Conservation (phyloP, 2,797 vertebrate species). For the Neosilurus mollespiculum region DNA sequence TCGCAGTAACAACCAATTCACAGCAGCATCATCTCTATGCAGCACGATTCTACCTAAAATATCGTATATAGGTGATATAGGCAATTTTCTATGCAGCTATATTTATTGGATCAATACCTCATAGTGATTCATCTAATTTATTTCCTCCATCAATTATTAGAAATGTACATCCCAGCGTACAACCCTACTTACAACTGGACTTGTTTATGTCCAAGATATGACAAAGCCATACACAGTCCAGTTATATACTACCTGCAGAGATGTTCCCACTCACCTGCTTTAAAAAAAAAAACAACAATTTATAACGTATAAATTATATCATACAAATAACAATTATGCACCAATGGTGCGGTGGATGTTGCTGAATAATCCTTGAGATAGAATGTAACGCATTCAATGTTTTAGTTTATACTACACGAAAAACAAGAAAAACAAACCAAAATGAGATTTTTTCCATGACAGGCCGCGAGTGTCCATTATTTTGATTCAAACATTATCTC, state of each 20-base stretch:
- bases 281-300: too few relatives aligned
- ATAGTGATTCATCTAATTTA: slow-evolving; percentile 1
- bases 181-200: background rate
- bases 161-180: background rate
- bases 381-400: too few relatives aligned
- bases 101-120: background rate
- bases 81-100: background rate
- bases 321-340: too few relatives aligned
- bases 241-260: background rate
- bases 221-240: background rate
- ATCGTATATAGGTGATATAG: background rate
- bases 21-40: background rate
- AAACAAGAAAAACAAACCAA: too few relatives aligned
- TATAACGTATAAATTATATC: too few relatives aligned
- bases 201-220: background rate
- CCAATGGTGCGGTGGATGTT: too few relatives aligned
- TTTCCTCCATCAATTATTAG: background rate
- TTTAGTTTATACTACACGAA: too few relatives aligned
- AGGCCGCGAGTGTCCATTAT: too few relatives aligned
- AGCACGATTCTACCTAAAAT: background rate
- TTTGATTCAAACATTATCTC: too few relatives aligned
- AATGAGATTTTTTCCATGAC: too few relatives aligned
- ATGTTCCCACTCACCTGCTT: too few relatives aligned
- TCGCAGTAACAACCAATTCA: background rate
- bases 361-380: too few relatives aligned